Percentiles rank a stretch among this genome's conserved stretches.
phyloP scores from a whole-genome alignment of 2,797 vertebrate species.

The Hafferia zeledoni region DNA sequence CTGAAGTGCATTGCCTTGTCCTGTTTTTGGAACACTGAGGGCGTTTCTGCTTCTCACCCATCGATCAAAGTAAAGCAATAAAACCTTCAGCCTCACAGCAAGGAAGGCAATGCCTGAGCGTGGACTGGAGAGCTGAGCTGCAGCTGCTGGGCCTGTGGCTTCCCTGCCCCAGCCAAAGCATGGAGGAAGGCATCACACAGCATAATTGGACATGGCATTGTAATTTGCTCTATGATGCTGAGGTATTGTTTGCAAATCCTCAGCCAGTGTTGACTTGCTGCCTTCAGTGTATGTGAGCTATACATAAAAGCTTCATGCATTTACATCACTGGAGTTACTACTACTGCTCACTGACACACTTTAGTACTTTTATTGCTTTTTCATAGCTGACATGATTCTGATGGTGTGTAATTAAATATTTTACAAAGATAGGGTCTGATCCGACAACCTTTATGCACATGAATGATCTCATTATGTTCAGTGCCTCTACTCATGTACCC shows the following conservation, averaged over 20 bases:
- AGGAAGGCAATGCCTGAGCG: background rate
- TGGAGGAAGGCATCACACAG: background rate
- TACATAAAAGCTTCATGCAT: background rate
- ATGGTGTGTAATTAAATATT: conserved; percentile 55
- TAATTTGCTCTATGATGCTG: background rate
- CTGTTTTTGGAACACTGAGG: background rate
- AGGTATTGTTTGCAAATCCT: conserved; percentile 16
- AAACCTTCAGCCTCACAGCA: background rate
- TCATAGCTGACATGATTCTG: conserved; percentile 60
- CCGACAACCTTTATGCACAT: conserved; percentile 9
- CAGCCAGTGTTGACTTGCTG: background rate
- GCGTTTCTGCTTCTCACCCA: background rate
- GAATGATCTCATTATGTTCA: conserved; percentile 36
- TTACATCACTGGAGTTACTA: conserved; percentile 8
- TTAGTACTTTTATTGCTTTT: conserved; percentile 50
- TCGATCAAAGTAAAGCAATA: conserved; percentile 45
- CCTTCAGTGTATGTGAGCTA: background rate
- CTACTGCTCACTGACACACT: conserved; percentile 47
- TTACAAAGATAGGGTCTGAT: conserved; percentile 53
- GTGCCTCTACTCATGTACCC: background rate
- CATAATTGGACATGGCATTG: background rate
- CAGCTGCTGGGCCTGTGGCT: background rate
- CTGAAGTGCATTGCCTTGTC: background rate
- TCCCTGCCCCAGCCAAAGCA: background rate
- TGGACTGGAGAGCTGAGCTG: background rate